Conservation (phyloP, 1,140 invertebrate species). For the Halesus radiatus region DNA sequence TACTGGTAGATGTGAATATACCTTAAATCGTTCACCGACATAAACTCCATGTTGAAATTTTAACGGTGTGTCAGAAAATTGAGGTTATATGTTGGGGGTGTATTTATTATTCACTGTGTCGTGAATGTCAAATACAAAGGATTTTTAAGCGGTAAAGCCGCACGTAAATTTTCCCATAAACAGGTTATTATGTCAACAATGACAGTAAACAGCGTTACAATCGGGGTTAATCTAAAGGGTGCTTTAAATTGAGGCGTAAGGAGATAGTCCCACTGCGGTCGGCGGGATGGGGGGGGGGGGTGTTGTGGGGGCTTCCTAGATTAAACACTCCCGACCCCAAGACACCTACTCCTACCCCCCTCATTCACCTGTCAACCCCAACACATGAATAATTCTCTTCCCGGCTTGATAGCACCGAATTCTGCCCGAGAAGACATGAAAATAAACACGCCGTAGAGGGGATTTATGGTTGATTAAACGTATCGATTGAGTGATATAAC, state of each 20-base stretch:
- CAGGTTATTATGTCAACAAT: conserved; percentile 29
- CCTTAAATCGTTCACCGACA: no score
- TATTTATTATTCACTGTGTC: conserved; percentile 20
- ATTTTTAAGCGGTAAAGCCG: conserved; percentile 15
- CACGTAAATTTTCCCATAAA: conserved; percentile 24
- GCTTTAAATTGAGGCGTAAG: conserved; percentile 36
- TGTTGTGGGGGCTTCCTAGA: conserved; percentile 12
- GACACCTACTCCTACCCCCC: not conserved
- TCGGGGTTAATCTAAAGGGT: conserved; percentile 39
- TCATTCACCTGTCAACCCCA: conserved; percentile 34
- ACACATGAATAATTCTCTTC: conserved; percentile 31
- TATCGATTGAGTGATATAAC: conserved; percentile 30
- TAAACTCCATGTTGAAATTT: no score
- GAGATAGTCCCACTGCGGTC: conserved; percentile 27
- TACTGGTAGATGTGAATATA: no score
- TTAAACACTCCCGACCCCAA: conserved; percentile 25
- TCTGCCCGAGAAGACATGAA: conserved; percentile 17
- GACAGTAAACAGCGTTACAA: conserved; percentile 10
- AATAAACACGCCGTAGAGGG: conserved; percentile 18
- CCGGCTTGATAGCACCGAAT: conserved; percentile 8
- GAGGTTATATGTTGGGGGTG: not conserved
- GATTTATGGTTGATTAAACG: conserved; percentile 32
- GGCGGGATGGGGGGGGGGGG: not conserved
- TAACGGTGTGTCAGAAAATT: not conserved
- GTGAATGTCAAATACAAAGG: not conserved